phyloP scores from a whole-genome alignment of 2,113 vertebrate genomes.

The Microcebus jonahi region DNA sequence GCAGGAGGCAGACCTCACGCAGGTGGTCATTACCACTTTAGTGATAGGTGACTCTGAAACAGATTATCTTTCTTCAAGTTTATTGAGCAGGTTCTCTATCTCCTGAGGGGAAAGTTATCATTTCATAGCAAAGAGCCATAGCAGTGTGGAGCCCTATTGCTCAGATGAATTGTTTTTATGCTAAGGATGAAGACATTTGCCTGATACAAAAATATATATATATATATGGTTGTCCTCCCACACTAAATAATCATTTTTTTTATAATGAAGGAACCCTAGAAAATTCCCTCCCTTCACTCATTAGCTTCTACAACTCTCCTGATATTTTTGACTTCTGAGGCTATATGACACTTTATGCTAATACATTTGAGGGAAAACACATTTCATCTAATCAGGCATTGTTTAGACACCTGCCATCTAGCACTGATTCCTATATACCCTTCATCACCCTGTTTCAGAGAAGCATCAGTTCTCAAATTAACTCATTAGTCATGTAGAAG shows the following conservation, averaged over 20 bases:
- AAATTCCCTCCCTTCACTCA: slow-evolving; percentile 2
- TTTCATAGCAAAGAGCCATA: background rate
- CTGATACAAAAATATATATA: background rate
- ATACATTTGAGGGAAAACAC: slow-evolving; percentile 55
- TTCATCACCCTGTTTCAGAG: background rate
- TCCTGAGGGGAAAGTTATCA: background rate
- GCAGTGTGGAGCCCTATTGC: background rate
- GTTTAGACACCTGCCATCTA: slow-evolving; percentile 58
- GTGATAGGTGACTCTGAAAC: background rate
- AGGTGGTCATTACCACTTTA: background rate
- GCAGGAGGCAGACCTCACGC: background rate
- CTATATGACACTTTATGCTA: slow-evolving; percentile 62
- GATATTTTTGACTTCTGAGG: slow-evolving; percentile 55
- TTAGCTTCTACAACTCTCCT: slow-evolving; percentile 12
- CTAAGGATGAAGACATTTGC: background rate
- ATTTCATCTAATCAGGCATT: slow-evolving; percentile 46
- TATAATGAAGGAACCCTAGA: background rate
- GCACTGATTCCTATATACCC: slow-evolving; percentile 25
- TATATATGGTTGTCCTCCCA: background rate
- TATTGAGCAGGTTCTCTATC: background rate
- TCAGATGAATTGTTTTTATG: background rate
- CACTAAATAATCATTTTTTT: slow-evolving; percentile 24
- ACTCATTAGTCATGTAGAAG: slow-evolving; percentile 46
- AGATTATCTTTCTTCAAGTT: background rate
- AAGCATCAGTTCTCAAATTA: slow-evolving; percentile 41